Evolutionary conservation across 2,888 invertebrate genomes (phyloP), one percentile per base, ranked within the genome.

Genomic region (Drosophila macrospina): DNA sequence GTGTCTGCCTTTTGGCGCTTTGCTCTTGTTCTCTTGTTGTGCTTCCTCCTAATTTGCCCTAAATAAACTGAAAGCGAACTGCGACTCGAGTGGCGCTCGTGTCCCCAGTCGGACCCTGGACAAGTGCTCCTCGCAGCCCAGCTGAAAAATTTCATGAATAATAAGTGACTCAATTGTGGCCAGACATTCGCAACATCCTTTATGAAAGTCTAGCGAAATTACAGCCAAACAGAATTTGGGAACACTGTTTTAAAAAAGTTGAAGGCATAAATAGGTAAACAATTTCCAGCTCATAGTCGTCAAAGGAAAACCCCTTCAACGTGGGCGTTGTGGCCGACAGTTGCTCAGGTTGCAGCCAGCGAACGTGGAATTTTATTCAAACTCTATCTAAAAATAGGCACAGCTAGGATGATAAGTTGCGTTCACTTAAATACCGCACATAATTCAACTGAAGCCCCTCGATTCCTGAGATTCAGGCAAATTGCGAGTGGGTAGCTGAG

Each of bases 11-110:
- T 42, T n/a, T 41, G 41, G 8, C 45, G 13, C 13, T 13, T 13
- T 52, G 28, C 11, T 57, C 30, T 24, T 24, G n/a, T 11, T 54
- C 11, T 59, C 30, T 16, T 56, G 34, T 7, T 39, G 11, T 55
- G 13, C 13, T 45, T 54, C 55, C 59, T 61, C 24, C 61, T 69
- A 67, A 74, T 66, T 80, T 84, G 52, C 55, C 64, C 64, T 59
- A 72, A 87, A 48, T 67, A 78, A 82, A 69, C 83, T 65, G 20
- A 83, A 52, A 36, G 44, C 45, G 7, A 24, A 16, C 50, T 63
- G 32, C 39, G 42, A 32, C 2, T 42, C 15, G 36, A 26, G 48
- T 52, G 65, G 7, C 15, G 34, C n/a, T 15, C 16, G 45, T 24
- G 36, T 39, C 42, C 61, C 11, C 26, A 0, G 3, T 56, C 42